Evolutionary conservation across 1,140 invertebrate species (phyloP).

Genomic region (Drosophila sturtevanti): DNA sequence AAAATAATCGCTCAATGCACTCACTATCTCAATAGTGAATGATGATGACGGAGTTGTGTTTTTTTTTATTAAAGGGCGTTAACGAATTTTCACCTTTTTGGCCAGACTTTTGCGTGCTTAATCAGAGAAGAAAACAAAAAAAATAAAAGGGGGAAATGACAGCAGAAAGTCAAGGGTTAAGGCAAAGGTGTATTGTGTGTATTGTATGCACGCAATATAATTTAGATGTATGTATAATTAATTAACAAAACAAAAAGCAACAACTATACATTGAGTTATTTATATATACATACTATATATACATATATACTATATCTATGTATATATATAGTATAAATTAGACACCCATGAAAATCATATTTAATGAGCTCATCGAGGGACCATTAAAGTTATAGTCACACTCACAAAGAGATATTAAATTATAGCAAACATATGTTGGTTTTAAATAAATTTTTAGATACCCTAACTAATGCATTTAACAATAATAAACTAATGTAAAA

Average conservation of each 20-base stretch:
- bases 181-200: neutral
- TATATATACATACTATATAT: slow-evolving; percentile 35
- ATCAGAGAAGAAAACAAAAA: too few relatives aligned
- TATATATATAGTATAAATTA: slow-evolving; percentile 10
- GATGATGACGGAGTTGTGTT: neutral
- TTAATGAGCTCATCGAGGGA: slow-evolving; percentile 65
- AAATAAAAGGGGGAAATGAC: too few relatives aligned
- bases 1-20: slow-evolving; percentile 21
- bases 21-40: neutral
- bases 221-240: slow-evolving; percentile 13
- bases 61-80: neutral
- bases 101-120: slow-evolving; percentile 33
- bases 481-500: too few relatives aligned
- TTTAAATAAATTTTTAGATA: neutral
- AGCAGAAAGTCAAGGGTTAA: slow-evolving; percentile 28
- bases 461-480: neutral
- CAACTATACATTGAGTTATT: neutral
- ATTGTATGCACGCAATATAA: slow-evolving; percentile 19
- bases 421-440: neutral
- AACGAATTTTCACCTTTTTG: slow-evolving; percentile 21
- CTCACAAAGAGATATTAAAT: neutral
- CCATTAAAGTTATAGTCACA: slow-evolving; percentile 7
- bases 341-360: slow-evolving; percentile 32
- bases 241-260: slow-evolving; percentile 3
- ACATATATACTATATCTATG: too few relatives aligned